Percentiles rank a stretch among this genome's conserved stretches.
Evolutionary conservation across 37 sponge, comb jelly and placozoan genomes (phyloP).

Genomic region (Axinella damicornis): DNA sequence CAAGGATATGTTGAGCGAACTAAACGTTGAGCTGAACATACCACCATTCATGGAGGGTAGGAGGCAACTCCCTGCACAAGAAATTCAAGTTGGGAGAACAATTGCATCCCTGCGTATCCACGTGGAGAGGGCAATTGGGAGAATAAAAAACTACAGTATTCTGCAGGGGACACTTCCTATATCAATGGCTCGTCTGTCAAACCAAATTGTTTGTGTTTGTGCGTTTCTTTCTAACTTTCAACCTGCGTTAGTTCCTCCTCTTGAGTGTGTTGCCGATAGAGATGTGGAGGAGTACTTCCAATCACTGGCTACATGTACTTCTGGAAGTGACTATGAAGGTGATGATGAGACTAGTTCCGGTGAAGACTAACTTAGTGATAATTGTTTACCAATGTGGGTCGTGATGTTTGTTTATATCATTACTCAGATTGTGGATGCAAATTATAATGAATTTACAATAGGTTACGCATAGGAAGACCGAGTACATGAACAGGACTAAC

Average conservation of each 20-base stretch:
- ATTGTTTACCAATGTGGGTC: no score
- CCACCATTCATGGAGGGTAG: slow-evolving; percentile 70
- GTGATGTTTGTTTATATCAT: no score
- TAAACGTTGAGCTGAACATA: slow-evolving; percentile 60
- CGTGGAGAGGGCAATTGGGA: slow-evolving; percentile 58
- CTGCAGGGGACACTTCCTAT: slow-evolving; percentile 51
- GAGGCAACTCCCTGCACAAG: slow-evolving; percentile 44
- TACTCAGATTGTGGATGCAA: no score
- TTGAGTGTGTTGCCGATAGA: no score
- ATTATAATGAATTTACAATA: no score
- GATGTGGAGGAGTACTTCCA: no score
- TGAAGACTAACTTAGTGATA: no score
- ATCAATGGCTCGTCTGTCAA: slow-evolving; percentile 31
- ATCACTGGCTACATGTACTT: no score
- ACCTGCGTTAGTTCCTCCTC: slow-evolving; percentile 52
- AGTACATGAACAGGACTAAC: slow-evolving; percentile 67
- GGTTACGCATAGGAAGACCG: slow-evolving; percentile 46
- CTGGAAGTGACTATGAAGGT: no score
- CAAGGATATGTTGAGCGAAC: slow-evolving; percentile 47
- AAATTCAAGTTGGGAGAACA: slow-evolving; percentile 43
- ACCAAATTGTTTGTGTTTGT: slow-evolving; percentile 67
- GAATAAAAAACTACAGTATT: slow-evolving; percentile 48
- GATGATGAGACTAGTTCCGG: no score
- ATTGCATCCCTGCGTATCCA: slow-evolving; percentile 61
- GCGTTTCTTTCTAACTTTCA: slow-evolving; percentile 69